A percentile compares a stretch with the other conserved stretches of the same genome.
Evolutionary conservation across 2,888 invertebrate genomes (phyloP).

Genomic region (Scaptomyza flava): DNA sequence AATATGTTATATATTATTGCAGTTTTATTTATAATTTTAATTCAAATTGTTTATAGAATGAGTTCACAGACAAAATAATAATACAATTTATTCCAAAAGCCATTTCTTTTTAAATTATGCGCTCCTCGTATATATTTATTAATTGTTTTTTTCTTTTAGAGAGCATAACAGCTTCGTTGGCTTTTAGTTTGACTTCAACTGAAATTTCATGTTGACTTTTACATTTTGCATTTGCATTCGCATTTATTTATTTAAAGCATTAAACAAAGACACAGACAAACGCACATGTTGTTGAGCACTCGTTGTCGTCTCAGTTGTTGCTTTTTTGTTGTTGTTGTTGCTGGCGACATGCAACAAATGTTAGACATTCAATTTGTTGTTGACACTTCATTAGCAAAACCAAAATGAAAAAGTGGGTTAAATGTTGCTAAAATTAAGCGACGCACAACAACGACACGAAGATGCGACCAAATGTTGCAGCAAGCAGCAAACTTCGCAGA

Average conservation of each 20-base stretch:
- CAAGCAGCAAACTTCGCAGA: slow-evolving; percentile 9
- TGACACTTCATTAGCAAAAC: slow-evolving; percentile 82
- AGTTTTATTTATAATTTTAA: too few species aligned
- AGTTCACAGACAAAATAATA: too few species aligned
- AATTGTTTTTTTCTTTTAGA: slow-evolving; percentile 5
- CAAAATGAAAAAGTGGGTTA: slow-evolving; percentile 76
- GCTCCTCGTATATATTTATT: too few species aligned
- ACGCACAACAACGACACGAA: slow-evolving; percentile 38
- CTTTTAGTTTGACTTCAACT: slow-evolving; percentile 10
- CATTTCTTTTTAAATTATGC: too few species aligned
- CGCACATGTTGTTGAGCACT: slow-evolving; percentile 52
- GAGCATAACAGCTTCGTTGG: slow-evolving; percentile 34
- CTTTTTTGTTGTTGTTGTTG: slow-evolving; percentile 19
- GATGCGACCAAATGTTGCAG: slow-evolving; percentile 49
- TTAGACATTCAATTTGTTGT: slow-evolving; percentile 83
- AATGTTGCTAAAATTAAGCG: slow-evolving; percentile 80
- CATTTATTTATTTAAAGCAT: slow-evolving; percentile 77
- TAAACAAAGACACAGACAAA: slow-evolving; percentile 76
- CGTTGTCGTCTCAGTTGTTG: slow-evolving; percentile 12
- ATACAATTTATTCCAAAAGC: too few species aligned
- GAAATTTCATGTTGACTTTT: slow-evolving; percentile 42
- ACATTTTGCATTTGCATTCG: slow-evolving; percentile 50
- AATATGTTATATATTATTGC: too few species aligned
- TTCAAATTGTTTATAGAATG: too few species aligned
- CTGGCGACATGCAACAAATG: slow-evolving; percentile 81